These are phyloP conservation scores for Crocodylus rhombifer DNA, from an alignment of 2,797 vertebrate species.

Conservation along the genomic window DNA sequence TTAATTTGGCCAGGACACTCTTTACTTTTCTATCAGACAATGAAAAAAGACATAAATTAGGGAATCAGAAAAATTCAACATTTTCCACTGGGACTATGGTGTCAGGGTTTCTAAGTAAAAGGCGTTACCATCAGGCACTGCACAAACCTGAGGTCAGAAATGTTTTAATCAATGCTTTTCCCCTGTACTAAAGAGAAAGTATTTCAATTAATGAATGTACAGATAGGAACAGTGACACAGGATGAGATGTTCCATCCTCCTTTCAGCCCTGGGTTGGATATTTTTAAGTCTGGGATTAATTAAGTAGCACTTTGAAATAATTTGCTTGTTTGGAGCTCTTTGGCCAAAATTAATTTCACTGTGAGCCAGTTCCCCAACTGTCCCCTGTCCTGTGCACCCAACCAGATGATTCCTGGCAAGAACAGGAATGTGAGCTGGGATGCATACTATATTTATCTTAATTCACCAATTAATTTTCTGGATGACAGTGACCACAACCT, in stretches of 20 bases:
- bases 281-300: constrained; percentile 37
- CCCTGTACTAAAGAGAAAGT: neutral
- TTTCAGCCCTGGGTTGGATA: neutral
- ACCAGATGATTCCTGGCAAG: constrained; percentile 47
- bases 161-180: neutral
- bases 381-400: constrained; percentile 54
- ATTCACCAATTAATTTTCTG: constrained; percentile 75
- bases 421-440: neutral
- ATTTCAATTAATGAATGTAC: neutral
- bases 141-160: neutral
- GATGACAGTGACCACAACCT: constrained; percentile 65
- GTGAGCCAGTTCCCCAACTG: constrained; percentile 34
- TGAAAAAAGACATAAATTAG: neutral
- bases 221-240: neutral
- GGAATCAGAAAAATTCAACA: neutral
- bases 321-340: constrained; percentile 37
- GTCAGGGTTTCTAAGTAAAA: neutral
- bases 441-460: constrained; percentile 60
- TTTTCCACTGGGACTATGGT: neutral
- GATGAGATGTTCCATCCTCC: neutral
- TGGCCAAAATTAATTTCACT: constrained; percentile 55
- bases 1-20: neutral
- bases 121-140: neutral
- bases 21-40: neutral
- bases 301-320: constrained; percentile 25